phyloP scores from a whole-genome alignment of 2,113 vertebrate genomes.

The Ceyx margarethae region DNA sequence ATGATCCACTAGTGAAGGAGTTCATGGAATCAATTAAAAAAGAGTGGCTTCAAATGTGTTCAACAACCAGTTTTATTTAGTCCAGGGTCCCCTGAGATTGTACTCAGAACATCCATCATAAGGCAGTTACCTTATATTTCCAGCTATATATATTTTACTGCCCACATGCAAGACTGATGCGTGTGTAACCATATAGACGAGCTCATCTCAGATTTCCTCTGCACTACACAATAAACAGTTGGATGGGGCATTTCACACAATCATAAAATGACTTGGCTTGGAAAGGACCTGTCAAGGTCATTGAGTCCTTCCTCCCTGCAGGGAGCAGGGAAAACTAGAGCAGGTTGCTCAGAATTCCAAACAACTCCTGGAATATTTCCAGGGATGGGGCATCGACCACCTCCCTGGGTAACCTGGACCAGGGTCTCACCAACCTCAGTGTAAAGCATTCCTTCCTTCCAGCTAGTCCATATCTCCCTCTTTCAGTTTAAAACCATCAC shows the following conservation, averaged over 20 bases:
- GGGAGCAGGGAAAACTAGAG: fast-evolving
- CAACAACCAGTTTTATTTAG: background rate
- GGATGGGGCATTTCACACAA: background rate
- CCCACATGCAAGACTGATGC: background rate
- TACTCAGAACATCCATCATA: background rate
- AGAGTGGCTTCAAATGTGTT: background rate
- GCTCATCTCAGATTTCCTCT: background rate
- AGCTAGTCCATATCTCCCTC: background rate
- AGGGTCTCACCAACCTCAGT: background rate
- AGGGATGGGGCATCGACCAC: background rate
- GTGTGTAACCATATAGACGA: background rate
- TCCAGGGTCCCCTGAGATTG: background rate
- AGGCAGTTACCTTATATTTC: background rate
- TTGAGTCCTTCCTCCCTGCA: too few relatives aligned
- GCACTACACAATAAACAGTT: too few relatives aligned
- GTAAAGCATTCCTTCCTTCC: background rate
- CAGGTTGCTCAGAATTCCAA: background rate
- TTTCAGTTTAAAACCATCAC: background rate
- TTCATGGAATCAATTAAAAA: background rate
- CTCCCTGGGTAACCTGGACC: background rate
- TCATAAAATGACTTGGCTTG: background rate
- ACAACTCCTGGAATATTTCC: background rate
- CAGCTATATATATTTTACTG: background rate
- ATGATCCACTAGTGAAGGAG: background rate
- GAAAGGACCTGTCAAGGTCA: background rate